Evolutionary conservation across 2,797 vertebrate genomes (phyloP), one percentile per base, ranked within the genome.

Genomic region (Aldrovandia affinis): DNA sequence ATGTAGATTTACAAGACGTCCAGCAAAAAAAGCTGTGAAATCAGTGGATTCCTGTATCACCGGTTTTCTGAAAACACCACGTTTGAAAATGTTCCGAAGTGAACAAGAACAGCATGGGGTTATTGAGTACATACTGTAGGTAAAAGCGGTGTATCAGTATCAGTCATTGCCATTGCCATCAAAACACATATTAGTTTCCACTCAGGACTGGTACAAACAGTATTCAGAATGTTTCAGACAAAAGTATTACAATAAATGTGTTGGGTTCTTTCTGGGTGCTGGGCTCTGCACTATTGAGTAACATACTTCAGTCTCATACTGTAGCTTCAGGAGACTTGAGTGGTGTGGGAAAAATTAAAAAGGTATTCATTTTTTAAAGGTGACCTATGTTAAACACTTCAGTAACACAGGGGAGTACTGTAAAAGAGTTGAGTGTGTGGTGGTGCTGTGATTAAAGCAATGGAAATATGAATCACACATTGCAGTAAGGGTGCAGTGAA

Each of bases 401-500:
- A 55, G 33, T 73, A 57, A 36, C 39, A 50, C 73, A 78, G 50
- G 81, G 39, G 81, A n/a, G 7, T 25, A 9, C 59, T 63, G 22
- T 39, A 83, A 63, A 25, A 8, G 55, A 81, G 70, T 39, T 54
- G 33, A 25, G 47, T 2, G 50, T 42, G 80, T 47, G 52, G 61
- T 54, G 63, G 57, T 79, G 75, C 36, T 50, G 47, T 73, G 80
- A 80, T 79, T 79, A 78, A 78, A 42, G 39, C 59, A 12, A 50
- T 61, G 50, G 30, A 30, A 33, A 61, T 52, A 70, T 39, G 47
- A 78, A 33, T 81, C 81, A 86, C 79, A 61, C 73, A 86, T 65
- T 42, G 70, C 81, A 47, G 47, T 14, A 70, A 15, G 5, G 78
- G 12, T 33, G 44, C 33, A 42, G n/a, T 10, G 36, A 12, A 78